Evolutionary conservation across 2,113 vertebrate genomes (phyloP).

Genomic region (Arenaria interpres): DNA sequence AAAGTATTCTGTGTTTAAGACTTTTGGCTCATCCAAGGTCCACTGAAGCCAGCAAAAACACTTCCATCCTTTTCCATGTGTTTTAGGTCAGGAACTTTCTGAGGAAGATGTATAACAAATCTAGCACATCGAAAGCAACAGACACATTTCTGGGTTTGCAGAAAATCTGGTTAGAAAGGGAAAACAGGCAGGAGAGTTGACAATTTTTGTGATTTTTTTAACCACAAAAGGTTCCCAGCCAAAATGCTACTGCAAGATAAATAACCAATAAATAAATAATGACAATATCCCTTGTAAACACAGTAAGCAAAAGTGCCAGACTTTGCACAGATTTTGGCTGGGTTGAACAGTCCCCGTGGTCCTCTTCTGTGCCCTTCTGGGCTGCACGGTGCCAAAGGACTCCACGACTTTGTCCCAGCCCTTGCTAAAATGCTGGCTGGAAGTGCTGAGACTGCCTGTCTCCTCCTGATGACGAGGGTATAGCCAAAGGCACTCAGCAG

Average conservation of each 20-base stretch:
- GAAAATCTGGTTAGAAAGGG: not conserved
- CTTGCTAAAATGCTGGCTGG: not conserved
- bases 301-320: not conserved
- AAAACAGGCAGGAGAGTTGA: not conserved
- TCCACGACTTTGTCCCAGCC: not conserved
- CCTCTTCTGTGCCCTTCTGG: not conserved
- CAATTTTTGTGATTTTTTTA: not conserved
- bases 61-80: conserved; percentile 22
- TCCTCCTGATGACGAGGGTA: not conserved
- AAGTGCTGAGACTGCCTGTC: not conserved
- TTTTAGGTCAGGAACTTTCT: conserved; percentile 52
- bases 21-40: conserved; percentile 31
- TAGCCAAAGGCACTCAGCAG: not conserved
- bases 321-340: conserved; percentile 7
- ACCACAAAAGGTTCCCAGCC: not conserved
- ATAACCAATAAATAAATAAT: conserved; percentile 8
- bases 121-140: not conserved
- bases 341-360: not conserved
- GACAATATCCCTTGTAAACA: not conserved
- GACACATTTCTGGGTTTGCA: not conserved
- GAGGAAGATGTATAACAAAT: conserved; percentile 3
- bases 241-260: not conserved
- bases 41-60: conserved; percentile 61
- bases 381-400: conserved; percentile 30
- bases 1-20: not conserved